Conservation (phyloP, 2,113 vertebrate species). For the Psilopsiagon aymara region DNA sequence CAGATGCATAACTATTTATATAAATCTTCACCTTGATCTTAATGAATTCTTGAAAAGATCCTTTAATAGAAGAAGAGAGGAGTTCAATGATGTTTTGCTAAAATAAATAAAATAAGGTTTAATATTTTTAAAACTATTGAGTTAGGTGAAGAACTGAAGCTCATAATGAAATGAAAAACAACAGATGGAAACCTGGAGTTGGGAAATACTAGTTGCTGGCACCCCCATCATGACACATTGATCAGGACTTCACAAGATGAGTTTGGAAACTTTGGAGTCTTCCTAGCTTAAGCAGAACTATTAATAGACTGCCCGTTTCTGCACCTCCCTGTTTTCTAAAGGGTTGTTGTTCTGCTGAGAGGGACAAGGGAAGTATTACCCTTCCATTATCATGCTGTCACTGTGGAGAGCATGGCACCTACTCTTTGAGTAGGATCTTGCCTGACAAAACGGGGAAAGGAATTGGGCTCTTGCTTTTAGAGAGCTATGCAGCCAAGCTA, state of each 20-base stretch:
- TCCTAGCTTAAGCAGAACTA: neutral
- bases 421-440: neutral
- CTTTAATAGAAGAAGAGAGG: neutral
- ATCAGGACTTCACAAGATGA: neutral
- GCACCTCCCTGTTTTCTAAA: neutral
- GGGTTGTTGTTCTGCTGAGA: neutral
- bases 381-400: neutral
- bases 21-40: neutral
- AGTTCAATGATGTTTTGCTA: neutral
- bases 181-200: neutral
- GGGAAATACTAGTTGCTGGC: neutral
- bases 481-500: neutral
- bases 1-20: neutral
- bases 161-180: neutral
- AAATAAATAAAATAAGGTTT: neutral
- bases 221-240: accelerated
- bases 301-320: neutral
- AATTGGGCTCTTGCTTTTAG: neutral
- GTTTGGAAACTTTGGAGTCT: neutral
- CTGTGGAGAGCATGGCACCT: neutral
- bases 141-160: neutral
- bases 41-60: neutral
- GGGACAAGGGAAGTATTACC: neutral
- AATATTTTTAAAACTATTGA: neutral
- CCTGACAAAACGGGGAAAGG: neutral